Conservation (phyloP, 1,140 invertebrate species). For the Diorhabda elongata region DNA sequence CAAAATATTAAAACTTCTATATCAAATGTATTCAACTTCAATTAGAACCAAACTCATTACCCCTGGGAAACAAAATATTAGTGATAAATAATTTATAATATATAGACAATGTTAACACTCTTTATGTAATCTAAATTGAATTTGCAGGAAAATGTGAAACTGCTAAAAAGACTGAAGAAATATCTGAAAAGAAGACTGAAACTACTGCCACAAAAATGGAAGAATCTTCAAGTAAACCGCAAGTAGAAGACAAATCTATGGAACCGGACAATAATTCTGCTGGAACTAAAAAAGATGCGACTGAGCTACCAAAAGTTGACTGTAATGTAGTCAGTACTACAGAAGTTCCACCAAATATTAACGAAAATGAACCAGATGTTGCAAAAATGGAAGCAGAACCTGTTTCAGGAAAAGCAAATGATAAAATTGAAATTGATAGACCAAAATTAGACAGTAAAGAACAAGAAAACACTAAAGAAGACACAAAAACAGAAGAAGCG, state of each 20-base stretch:
- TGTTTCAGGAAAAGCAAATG: neutral
- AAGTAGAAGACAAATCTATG: neutral
- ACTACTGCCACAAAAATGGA: constrained; percentile 16
- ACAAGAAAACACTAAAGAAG: constrained; percentile 8
- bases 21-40: too few species aligned
- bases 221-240: neutral
- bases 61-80: too few species aligned
- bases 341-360: neutral
- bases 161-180: constrained; percentile 12
- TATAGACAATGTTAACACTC: too few species aligned
- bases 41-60: too few species aligned
- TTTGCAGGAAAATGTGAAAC: constrained; percentile 8
- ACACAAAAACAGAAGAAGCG: neutral
- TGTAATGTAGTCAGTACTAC: neutral
- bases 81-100: too few species aligned
- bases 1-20: too few species aligned
- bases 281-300: neutral
- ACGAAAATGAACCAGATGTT: too few species aligned
- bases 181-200: constrained; percentile 13
- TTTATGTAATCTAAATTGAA: constrained; percentile 9
- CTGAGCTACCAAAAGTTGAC: neutral
- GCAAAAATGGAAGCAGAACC: too few species aligned
- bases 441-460: constrained; percentile 8
- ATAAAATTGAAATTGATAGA: constrained; percentile 21
- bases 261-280: constrained; percentile 3